Percentiles rank a stretch among this genome's conserved stretches.
These are phyloP conservation scores for Maccullochella peelii DNA, from an alignment of 2,113 vertebrate genomes.

Conservation along the genomic window DNA sequence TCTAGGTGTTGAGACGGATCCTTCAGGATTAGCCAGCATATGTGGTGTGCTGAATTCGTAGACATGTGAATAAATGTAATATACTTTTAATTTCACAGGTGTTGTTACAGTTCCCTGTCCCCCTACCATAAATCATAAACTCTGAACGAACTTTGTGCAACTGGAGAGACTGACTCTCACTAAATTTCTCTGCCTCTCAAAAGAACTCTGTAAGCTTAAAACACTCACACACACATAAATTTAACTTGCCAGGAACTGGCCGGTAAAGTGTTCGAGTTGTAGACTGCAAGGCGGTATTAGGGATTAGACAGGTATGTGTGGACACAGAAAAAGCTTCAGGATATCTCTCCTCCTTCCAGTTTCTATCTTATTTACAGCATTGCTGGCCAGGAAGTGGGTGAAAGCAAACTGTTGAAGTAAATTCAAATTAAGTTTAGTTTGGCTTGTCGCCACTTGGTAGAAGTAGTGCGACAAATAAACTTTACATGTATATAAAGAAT, in stretches of 20 bases:
- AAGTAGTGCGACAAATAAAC: constrained; percentile 11
- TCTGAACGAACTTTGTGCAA: constrained; percentile 8
- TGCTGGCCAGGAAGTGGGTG: constrained; percentile 27
- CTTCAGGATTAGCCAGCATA: constrained; percentile 19
- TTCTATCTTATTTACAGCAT: constrained; percentile 37
- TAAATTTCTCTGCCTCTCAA: constrained; percentile 33
- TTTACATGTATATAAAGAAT: constrained; percentile 13
- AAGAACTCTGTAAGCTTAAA: constrained; percentile 53
- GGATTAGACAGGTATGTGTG: constrained; percentile 60
- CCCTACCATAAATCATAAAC: constrained; percentile 47
- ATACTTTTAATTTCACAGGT: constrained; percentile 13
- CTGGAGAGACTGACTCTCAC: constrained; percentile 35
- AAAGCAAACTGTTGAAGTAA: constrained; percentile 40
- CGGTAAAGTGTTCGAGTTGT: constrained; percentile 16
- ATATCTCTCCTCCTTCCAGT: constrained; percentile 28
- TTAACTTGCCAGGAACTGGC: constrained; percentile 28
- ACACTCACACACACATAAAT: constrained; percentile 38
- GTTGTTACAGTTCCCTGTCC: constrained; percentile 22
- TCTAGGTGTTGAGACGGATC: background rate
- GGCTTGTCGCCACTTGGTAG: constrained; percentile 19
- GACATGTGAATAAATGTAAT: constrained; percentile 3
- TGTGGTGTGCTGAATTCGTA: background rate
- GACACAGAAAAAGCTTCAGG: constrained; percentile 52
- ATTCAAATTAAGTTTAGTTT: constrained; percentile 47
- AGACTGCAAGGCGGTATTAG: constrained; percentile 47